A percentile compares a stretch with the other conserved stretches of the same genome.
phyloP scores from a whole-genome alignment of 2,113 vertebrate species.

The Gambusia holbrooki region DNA sequence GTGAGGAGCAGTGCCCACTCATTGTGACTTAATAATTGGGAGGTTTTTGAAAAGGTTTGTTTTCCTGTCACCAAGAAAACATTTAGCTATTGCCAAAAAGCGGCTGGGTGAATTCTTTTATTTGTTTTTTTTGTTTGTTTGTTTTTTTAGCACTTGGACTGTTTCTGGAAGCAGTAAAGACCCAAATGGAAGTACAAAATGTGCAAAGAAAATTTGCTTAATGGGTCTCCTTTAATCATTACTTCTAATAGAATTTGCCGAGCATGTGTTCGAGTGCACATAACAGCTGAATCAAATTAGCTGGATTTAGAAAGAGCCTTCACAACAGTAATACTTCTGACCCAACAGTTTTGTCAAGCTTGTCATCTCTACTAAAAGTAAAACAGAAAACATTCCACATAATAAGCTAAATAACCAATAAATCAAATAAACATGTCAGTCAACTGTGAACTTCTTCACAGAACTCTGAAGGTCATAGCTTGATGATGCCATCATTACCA shows the following conservation, averaged over 20 bases:
- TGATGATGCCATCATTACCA: neutral
- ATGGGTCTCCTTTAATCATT: neutral
- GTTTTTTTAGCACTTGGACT: no score
- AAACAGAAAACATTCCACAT: neutral
- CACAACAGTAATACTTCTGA: fast-evolving
- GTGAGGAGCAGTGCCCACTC: no score
- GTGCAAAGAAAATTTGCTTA: neutral
- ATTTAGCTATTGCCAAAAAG: no score
- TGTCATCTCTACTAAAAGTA: neutral
- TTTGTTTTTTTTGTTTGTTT: no score
- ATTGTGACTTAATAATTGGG: no score
- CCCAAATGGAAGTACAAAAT: no score
- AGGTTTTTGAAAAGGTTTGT: no score
- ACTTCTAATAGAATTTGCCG: constrained; percentile 1
- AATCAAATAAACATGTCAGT: neutral
- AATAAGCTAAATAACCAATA: neutral
- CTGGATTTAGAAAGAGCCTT: neutral
- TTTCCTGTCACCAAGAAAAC: no score
- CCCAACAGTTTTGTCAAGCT: neutral
- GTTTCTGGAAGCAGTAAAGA: no score
- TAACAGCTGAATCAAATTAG: constrained; percentile 12
- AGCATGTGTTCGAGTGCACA: neutral
- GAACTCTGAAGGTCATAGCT: neutral
- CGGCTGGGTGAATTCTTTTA: no score
- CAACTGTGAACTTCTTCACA: neutral